phyloP scores from a whole-genome alignment of 2,113 vertebrate genomes.

The Lampris megalopsis region DNA sequence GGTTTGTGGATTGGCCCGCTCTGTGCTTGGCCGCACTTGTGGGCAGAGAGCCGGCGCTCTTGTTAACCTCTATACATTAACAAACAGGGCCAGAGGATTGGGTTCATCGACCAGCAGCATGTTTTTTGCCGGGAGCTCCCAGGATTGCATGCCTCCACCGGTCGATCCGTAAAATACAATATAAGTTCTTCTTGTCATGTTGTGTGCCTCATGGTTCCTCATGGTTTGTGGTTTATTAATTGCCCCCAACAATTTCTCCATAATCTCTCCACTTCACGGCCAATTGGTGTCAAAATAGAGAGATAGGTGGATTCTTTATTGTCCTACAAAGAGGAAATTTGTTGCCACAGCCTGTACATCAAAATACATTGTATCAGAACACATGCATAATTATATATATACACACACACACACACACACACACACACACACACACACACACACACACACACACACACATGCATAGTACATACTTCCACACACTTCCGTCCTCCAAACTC shows the following conservation, averaged over 20 bases:
- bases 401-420: background rate
- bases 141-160: slow-evolving; percentile 8
- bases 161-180: slow-evolving; percentile 8
- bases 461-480: too few species aligned
- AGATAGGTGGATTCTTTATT: too few species aligned
- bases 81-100: slow-evolving; percentile 50
- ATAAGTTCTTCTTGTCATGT: slow-evolving; percentile 17
- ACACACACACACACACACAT: background rate
- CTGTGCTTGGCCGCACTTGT: slow-evolving; percentile 53
- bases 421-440: background rate
- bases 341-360: too few species aligned
- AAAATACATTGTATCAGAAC: too few species aligned
- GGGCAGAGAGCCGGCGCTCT: slow-evolving; percentile 45
- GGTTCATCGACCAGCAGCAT: slow-evolving; percentile 50
- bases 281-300: too few species aligned
- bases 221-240: slow-evolving; percentile 37
- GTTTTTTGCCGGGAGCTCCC: slow-evolving; percentile 46
- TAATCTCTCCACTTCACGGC: background rate
- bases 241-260: slow-evolving; percentile 3
- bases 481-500: too few species aligned
- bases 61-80: slow-evolving; percentile 61
- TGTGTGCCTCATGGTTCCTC: background rate
- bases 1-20: slow-evolving; percentile 47
- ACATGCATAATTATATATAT: too few species aligned
- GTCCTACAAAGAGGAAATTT: too few species aligned